phyloP scores from a whole-genome alignment of 2,113 vertebrate genomes.

The Oostethus manadensis region DNA sequence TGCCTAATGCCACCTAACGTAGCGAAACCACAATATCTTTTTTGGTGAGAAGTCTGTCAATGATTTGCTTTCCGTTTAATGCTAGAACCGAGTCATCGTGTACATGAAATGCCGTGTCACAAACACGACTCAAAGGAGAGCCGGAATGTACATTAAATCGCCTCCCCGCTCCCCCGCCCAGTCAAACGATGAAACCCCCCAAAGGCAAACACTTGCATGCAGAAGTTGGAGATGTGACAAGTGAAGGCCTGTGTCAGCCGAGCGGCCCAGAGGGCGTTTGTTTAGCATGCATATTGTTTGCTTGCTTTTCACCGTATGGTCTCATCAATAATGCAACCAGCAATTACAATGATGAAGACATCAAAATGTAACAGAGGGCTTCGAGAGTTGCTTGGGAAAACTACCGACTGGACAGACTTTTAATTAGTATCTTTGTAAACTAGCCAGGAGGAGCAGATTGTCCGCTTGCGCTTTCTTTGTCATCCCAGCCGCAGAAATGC shows the following conservation, averaged over 20 bases:
- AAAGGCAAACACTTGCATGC: conserved; percentile 46
- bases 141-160: conserved; percentile 46
- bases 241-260: conserved; percentile 30
- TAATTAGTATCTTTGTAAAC: conserved; percentile 66
- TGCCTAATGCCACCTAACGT: no score
- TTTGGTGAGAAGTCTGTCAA: no score
- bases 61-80: no score
- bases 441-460: conserved; percentile 60
- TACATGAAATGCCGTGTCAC: not conserved
- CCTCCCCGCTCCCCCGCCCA: conserved; percentile 39
- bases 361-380: conserved; percentile 57
- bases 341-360: conserved; percentile 69
- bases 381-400: conserved; percentile 44
- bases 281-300: conserved; percentile 60
- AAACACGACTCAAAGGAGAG: conserved; percentile 8
- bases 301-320: conserved; percentile 55
- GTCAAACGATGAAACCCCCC: conserved; percentile 42
- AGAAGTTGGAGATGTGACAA: conserved; percentile 35
- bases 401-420: conserved; percentile 62
- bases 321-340: conserved; percentile 65
- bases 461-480: conserved; percentile 54
- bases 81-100: not conserved
- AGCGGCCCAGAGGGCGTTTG: conserved; percentile 51
- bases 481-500: conserved; percentile 50
- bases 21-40: no score